Evolutionary conservation across 2,797 vertebrate genomes (phyloP), one percentile per base, ranked within the genome.

Genomic region (Parotocinclus haroldoi): DNA sequence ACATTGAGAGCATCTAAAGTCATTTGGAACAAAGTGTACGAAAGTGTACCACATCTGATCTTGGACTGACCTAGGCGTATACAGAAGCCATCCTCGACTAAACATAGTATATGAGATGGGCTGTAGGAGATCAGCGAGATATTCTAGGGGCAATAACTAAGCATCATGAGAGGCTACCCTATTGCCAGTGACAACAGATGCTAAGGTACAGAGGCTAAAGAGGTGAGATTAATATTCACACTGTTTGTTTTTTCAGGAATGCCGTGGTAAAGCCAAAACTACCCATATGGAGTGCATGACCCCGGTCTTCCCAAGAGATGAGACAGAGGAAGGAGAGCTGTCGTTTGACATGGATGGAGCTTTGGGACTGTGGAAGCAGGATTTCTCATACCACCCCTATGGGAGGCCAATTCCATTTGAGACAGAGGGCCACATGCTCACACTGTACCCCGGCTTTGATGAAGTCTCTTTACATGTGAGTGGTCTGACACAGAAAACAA

Each of bases 391-490:
- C 84, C 81, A 90, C 52, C 82, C 86, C 0, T 78, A 65, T 18
- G 91, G 91, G 42, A 59, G 73, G 48, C 19, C 93, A 46, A 75
- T 83, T 72, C 85, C 84, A 0, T 87, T 92, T n/a, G 79, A 90
- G 69, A 63, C 76, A 0, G 89, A 93, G 0, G 85, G 84, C 0
- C 10, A 75, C 0, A 14, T 78, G 1, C 80, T 89, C 14, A 70
- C 1, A 11, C 85, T 97, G 60, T 93, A 89, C 60, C 89, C 89
- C 0, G 92, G 90, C 4, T 86, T 94, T 0, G 82, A 86, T 0
- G 82, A 93, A 63, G 84, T 98, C 45, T 85, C 93, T 18, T 83
- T 95, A 4, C 88, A 93, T 19, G 96, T 99, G 90, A 1, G 88
- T 84, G 55, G 3, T 1, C 40, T 27, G 27, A 27, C 5, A 27